Conservation (phyloP, 2,113 vertebrate genomes). For the zebrafish (Danio rerio) region GRCz12tu NC_133189.1:19797001-19797500, state of each 20-base stretch:
- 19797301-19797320: too few relatives aligned
- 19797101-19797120: slow-evolving; percentile 45
- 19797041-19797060: slow-evolving; percentile 54
- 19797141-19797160: slow-evolving; percentile 34
- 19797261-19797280: not conserved
- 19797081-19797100: slow-evolving; percentile 44
- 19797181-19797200: not conserved
- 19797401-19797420: too few relatives aligned
- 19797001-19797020: slow-evolving; percentile 54
- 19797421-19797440: too few relatives aligned
- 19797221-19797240: not conserved
- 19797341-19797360: too few relatives aligned
- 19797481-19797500: too few relatives aligned
- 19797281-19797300: too few relatives aligned
- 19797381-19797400: too few relatives aligned
- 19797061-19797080: slow-evolving; percentile 59
- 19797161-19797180: not conserved
- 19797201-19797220: too few relatives aligned
- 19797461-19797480: too few relatives aligned
- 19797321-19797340: too few relatives aligned
- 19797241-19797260: not conserved
- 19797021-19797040: slow-evolving; percentile 42
- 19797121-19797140: slow-evolving; percentile 41
- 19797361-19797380: too few relatives aligned
- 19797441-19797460: too few relatives aligned